These are phyloP conservation scores for Silurus meridionalis DNA, from an alignment of 2,113 vertebrate species.

Conservation along the genomic window DNA sequence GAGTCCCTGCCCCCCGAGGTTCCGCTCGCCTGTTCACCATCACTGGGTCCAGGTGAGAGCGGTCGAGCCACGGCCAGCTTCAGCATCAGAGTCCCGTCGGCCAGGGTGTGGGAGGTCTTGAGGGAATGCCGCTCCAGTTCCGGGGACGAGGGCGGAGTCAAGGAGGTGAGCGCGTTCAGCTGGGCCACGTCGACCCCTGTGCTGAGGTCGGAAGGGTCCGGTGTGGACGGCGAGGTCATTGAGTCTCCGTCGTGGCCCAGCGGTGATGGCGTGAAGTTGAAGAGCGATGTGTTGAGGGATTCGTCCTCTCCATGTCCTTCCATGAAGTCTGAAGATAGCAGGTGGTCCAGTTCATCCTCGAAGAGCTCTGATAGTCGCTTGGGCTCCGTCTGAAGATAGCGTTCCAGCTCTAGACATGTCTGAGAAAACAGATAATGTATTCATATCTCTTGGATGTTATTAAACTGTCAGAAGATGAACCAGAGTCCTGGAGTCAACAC, in stretches of 20 bases:
- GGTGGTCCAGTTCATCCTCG: conserved; percentile 88
- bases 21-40: conserved; percentile 80
- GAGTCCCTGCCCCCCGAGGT: conserved; percentile 74
- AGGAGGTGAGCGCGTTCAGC: conserved; percentile 94
- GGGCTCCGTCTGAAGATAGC: conserved; percentile 96
- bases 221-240: conserved; percentile 76
- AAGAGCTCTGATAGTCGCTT: conserved; percentile 90
- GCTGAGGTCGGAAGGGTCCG: conserved; percentile 76
- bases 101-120: conserved; percentile 87
- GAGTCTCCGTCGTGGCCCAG: conserved; percentile 73
- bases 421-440: conserved; percentile 59
- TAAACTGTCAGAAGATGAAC: neutral
- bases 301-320: conserved; percentile 84
- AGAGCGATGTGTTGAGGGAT: conserved; percentile 78
- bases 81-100: conserved; percentile 88
- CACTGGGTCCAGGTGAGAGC: conserved; percentile 75
- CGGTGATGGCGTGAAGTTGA: conserved; percentile 70
- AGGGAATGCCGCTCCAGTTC: conserved; percentile 94
- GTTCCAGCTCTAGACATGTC: conserved; percentile 96
- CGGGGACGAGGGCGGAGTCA: conserved; percentile 95
- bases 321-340: conserved; percentile 83
- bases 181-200: conserved; percentile 89
- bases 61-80: conserved; percentile 83
- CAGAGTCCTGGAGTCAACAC: neutral
- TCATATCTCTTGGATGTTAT: neutral